Percentiles rank a stretch among this genome's conserved stretches.
Evolutionary conservation across 2,113 vertebrate genomes (phyloP).

Genomic region (Etheostoma cragini): DNA sequence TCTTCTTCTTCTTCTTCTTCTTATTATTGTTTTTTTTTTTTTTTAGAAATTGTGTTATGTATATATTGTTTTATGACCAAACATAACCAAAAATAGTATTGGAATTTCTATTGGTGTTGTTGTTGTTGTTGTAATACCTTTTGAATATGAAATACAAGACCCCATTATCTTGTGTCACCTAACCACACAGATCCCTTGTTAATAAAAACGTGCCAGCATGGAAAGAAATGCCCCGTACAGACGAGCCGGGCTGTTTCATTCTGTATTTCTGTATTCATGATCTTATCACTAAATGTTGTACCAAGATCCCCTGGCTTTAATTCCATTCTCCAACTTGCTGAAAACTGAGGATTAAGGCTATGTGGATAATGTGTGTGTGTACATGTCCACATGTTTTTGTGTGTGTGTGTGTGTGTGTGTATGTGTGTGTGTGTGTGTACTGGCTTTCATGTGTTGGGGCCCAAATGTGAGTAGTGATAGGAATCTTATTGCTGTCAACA

Average conservation of each 20-base stretch:
- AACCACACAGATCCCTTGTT: slow-evolving; percentile 16
- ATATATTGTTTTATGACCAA: neutral
- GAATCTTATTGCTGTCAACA: slow-evolving; percentile 70
- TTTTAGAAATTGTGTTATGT: neutral
- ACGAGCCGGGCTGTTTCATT: slow-evolving; percentile 6
- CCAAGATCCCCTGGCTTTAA: slow-evolving; percentile 49
- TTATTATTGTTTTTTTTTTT: neutral
- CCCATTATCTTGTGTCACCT: slow-evolving; percentile 34
- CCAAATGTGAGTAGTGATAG: slow-evolving; percentile 65
- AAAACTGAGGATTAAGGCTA: slow-evolving; percentile 66
- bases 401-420: slow-evolving; percentile 20
- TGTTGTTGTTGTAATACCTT: slow-evolving; percentile 11
- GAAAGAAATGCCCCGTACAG: slow-evolving; percentile 8
- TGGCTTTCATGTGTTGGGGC: slow-evolving; percentile 33
- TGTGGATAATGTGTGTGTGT: slow-evolving; percentile 4
- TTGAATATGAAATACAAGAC: slow-evolving; percentile 27
- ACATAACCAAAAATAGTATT: neutral
- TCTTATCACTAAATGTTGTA: slow-evolving; percentile 59
- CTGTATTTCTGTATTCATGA: slow-evolving; percentile 46
- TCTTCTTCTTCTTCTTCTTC: neutral
- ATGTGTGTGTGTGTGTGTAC: slow-evolving; percentile 13
- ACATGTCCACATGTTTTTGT: slow-evolving; percentile 8
- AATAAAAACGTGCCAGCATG: slow-evolving; percentile 18
- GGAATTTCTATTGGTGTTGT: neutral
- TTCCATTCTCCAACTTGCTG: slow-evolving; percentile 60